Evolutionary conservation across 2,888 invertebrate genomes (phyloP), one percentile per base, ranked within the genome.

Genomic region (Drosophila antonietae): DNA sequence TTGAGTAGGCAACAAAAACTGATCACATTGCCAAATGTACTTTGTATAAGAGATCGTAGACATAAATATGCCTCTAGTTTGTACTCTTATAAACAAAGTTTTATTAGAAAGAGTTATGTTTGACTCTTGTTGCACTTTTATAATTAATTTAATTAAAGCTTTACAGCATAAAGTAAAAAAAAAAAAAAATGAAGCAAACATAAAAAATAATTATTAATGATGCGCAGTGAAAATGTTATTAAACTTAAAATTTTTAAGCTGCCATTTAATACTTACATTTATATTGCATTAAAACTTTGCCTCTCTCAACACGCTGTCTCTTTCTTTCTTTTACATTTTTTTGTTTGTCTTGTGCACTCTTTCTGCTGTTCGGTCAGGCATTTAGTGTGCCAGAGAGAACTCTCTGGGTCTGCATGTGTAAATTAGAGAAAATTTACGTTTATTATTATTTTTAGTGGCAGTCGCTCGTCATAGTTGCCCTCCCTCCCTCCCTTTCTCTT

Each of bases 371-470:
- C 46, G 53, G 18, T 43, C 31, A 41, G 62, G 51, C 62, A 43
- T 59, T 59, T 47, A 51, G 23, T 35, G 37, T 39, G 43, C 37
- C 31, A n/a, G 49, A 51, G 62, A 46, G 62, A 51, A 47, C 56
- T 53, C 61, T 68, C 67, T 69, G 59, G 58, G 44, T 73, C 53
- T 61, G 65, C 67, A 66, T 80, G 72, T 75, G 74, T 83, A 81
- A 86, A 83, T 86, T 83, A 85, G 79, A 77, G 78, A 89, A 89
- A 89, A 86, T 86, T 89, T 86, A 86, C 83, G 90, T 88, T 86
- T 88, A 86, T 89, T 89, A 89, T 88, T 89, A 89, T 84, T 87
- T 84, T 84, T 87, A 84, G 88, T 87, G 84, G 68, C 74, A 84
- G 88, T 74, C 59, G 72, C 78, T 83, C 87, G 75, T 83, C 89